Conservation (phyloP, 2,888 invertebrate genomes). For the Pseudoips prasinana region DNA sequence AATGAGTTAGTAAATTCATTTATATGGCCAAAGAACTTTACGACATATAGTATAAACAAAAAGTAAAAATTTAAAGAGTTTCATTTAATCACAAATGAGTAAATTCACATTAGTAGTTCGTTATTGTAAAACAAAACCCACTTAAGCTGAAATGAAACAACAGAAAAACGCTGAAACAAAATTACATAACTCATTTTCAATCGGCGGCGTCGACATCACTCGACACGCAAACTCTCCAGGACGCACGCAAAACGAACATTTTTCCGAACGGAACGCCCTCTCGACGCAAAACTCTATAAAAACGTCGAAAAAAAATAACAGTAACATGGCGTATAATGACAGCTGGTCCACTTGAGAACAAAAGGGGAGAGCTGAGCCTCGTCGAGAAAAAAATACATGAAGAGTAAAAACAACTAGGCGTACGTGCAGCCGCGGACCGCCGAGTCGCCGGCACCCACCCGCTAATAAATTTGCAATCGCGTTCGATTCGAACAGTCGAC, state of each 20-base stretch:
- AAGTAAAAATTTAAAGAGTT: too few relatives aligned
- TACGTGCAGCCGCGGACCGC: constrained; percentile 52
- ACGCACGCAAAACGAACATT: constrained; percentile 82
- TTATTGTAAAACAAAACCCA: constrained; percentile 43
- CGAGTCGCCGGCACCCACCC: constrained; percentile 54
- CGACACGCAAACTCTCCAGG: constrained; percentile 75
- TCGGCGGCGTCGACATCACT: constrained; percentile 67
- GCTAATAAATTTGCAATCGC: constrained; percentile 80
- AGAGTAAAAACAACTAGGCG: constrained; percentile 76
- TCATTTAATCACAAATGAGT: not conserved
- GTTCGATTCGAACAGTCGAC: constrained; percentile 62
- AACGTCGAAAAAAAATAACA: constrained; percentile 79
- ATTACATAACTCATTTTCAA: constrained; percentile 74
- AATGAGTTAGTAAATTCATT: constrained; percentile 26
- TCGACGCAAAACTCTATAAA: constrained; percentile 79
- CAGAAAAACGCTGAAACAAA: constrained; percentile 55
- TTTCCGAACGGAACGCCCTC: constrained; percentile 79
- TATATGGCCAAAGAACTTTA: too few relatives aligned
- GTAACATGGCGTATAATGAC: constrained; percentile 83
- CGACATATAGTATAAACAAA: too few relatives aligned
- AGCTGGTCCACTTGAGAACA: constrained; percentile 83
- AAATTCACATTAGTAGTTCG: constrained; percentile 8
- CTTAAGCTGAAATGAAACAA: constrained; percentile 50
- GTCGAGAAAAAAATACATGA: constrained; percentile 79
- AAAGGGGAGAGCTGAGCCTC: constrained; percentile 79